These are phyloP conservation scores for Pseudochirops corinnae DNA, from an alignment of 2,797 vertebrate genomes.

Conservation along the genomic window DNA sequence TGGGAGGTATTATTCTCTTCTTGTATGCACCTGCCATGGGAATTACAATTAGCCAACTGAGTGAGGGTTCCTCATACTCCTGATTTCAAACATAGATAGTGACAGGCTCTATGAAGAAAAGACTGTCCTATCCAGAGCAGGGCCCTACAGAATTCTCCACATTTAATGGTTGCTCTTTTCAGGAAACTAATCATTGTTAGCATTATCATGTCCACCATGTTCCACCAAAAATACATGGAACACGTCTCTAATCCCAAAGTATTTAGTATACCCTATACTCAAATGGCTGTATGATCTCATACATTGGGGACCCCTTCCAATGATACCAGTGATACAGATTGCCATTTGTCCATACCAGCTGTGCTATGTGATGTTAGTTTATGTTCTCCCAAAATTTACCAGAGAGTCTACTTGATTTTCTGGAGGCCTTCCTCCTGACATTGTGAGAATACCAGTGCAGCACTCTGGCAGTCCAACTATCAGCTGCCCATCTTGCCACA, in stretches of 20 bases:
- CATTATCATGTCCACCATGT: background rate
- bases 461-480: background rate
- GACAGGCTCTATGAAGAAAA: background rate
- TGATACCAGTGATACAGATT: background rate
- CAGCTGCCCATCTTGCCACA: background rate
- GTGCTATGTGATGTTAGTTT: background rate
- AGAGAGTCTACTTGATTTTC: background rate
- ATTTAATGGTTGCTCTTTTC: background rate
- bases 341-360: background rate
- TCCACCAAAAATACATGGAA: background rate
- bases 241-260: background rate
- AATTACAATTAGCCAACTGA: background rate
- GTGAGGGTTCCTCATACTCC: background rate
- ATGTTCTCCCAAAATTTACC: background rate
- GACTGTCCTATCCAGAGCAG: background rate
- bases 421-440: background rate
- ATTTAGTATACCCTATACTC: background rate
- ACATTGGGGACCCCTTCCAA: background rate
- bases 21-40: background rate
- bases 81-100: background rate
- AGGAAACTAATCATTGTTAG: background rate
- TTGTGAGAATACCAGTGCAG: background rate
- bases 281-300: background rate
- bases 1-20: background rate
- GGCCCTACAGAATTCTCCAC: background rate